phyloP scores from a whole-genome alignment of 2,797 vertebrate species.

The Mus spretus region DNA sequence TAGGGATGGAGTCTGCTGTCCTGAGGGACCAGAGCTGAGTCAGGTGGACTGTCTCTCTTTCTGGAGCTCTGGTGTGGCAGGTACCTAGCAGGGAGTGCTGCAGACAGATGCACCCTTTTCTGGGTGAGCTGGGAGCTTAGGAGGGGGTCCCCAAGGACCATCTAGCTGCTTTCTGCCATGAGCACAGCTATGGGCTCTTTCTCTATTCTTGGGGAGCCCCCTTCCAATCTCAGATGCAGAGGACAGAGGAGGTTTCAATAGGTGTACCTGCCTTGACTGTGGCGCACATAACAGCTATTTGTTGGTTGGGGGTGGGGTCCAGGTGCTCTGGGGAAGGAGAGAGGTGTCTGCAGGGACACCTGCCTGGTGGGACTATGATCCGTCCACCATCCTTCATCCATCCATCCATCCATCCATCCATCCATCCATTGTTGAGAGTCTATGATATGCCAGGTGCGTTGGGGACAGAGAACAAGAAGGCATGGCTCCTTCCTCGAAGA shows the following conservation, averaged over 20 bases:
- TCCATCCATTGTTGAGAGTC: background rate
- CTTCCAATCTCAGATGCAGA: background rate
- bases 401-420: too few relatives aligned
- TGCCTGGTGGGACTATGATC: background rate
- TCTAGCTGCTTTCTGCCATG: background rate
- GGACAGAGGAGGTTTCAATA: background rate
- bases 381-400: background rate
- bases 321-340: background rate
- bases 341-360: background rate
- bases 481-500: background rate
- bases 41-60: background rate
- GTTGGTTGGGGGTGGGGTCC: background rate
- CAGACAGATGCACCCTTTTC: background rate
- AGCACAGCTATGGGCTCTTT: background rate
- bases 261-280: background rate
- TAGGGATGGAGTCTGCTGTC: background rate
- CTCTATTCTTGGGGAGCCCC: background rate
- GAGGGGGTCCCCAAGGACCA: background rate
- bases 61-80: background rate
- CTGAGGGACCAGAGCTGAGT: background rate
- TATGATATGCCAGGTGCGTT: background rate
- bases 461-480: background rate
- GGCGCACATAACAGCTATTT: background rate
- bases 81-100: conserved; percentile 34
- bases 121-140: conserved; percentile 9